Percentiles rank a stretch among this genome's conserved stretches.
phyloP scores from a whole-genome alignment of 2,888 invertebrate species.

The Coleophora flavipennella region DNA sequence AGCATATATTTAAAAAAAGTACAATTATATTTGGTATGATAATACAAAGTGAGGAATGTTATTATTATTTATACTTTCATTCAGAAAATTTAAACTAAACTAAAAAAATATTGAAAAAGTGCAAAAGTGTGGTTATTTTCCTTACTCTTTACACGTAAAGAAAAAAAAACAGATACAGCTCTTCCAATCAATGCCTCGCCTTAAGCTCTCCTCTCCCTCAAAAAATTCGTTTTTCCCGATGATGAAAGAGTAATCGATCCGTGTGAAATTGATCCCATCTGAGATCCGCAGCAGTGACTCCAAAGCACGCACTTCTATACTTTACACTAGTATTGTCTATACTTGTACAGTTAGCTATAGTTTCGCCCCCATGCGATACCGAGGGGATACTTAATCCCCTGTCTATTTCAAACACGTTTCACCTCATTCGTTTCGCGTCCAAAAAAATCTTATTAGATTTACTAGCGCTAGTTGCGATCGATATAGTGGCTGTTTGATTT shows the following conservation, averaged over 20 bases:
- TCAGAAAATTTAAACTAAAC: no score
- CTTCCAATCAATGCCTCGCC: no score
- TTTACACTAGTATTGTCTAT: background rate
- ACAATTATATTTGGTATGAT: no score
- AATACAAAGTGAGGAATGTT: no score
- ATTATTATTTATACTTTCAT: no score
- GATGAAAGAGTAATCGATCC: constrained; percentile 53
- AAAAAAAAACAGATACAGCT: no score
- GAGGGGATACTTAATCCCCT: constrained; percentile 68
- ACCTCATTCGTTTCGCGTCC: constrained; percentile 66
- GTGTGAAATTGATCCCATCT: constrained; percentile 56
- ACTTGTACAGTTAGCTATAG: background rate
- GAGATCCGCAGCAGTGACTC: constrained; percentile 41
- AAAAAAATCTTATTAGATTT: constrained; percentile 68
- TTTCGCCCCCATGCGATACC: constrained; percentile 32
- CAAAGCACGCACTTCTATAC: constrained; percentile 40
- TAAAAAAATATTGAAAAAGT: no score
- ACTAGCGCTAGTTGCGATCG: constrained; percentile 46
- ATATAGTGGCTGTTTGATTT: constrained; percentile 50
- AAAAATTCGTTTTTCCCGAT: constrained; percentile 16
- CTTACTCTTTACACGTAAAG: no score
- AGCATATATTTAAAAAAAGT: no score
- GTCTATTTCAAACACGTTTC: constrained; percentile 72
- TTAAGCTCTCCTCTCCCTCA: constrained; percentile 24
- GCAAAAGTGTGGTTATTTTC: no score